A percentile compares a stretch with the other conserved stretches of the same genome.
Conservation (phyloP, 2,113 vertebrate genomes). For the Varanus salvator region DNA sequence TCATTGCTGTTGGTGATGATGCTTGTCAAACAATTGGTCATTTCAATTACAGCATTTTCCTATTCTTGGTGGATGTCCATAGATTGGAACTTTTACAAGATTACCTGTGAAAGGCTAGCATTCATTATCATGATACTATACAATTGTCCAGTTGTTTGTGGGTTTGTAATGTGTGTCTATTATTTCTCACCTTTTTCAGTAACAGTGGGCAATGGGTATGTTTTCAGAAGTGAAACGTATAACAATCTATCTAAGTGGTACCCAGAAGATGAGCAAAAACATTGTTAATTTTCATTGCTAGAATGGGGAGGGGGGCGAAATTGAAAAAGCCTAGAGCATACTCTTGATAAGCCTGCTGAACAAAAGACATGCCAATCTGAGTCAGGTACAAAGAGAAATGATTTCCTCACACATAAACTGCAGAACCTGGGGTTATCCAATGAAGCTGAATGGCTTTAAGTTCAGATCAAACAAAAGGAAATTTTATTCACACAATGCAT, state of each 20-base stretch:
- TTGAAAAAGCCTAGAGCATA: not conserved
- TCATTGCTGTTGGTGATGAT: not conserved
- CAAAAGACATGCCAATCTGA: constrained; percentile 18
- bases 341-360: not conserved
- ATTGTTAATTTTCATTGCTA: not conserved
- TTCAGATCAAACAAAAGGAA: not conserved
- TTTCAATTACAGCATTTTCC: not conserved
- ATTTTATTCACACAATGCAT: not conserved
- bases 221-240: constrained; percentile 10
- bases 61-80: not conserved
- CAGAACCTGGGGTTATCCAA: not conserved
- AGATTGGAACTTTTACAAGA: not conserved
- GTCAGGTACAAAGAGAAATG: constrained; percentile 25
- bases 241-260: not conserved
- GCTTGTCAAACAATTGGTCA: not conserved
- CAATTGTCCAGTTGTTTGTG: not conserved
- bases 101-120: not conserved
- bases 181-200: not conserved
- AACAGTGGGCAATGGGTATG: not conserved
- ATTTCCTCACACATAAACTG: not conserved
- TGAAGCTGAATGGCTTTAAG: not conserved
- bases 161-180: not conserved
- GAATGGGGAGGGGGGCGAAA: constrained; percentile 3
- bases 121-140: not conserved
- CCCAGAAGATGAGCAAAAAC: not conserved